A percentile compares a stretch with the other conserved stretches of the same genome.
These are phyloP conservation scores for Heliornis fulica DNA, from an alignment of 2,113 vertebrate genomes.

Conservation along the genomic window DNA sequence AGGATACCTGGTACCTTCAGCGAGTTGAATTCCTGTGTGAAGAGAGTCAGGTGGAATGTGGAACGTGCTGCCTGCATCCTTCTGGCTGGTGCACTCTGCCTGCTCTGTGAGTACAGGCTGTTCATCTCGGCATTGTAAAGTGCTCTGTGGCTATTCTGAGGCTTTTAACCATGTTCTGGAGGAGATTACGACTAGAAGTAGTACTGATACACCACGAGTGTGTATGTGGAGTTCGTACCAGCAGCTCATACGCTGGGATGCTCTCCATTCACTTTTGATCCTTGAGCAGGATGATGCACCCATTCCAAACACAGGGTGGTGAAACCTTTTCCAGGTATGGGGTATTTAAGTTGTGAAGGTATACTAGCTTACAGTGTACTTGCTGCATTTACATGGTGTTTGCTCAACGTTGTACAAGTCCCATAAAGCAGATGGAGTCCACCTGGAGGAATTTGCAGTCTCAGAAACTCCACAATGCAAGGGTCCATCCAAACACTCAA, in stretches of 20 bases:
- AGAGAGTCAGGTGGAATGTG: fast-evolving
- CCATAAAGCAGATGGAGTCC: background rate
- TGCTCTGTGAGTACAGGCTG: background rate
- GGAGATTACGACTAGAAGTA: background rate
- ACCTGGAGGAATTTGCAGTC: background rate
- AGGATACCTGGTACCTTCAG: background rate
- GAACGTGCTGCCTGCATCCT: background rate
- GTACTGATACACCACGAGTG: background rate
- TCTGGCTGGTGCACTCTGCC: background rate
- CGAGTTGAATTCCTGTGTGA: background rate
- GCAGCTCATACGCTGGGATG: fast-evolving
- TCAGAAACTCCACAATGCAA: no score
- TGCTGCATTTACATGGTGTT: background rate
- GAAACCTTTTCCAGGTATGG: background rate
- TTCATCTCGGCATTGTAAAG: background rate
- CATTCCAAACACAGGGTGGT: background rate
- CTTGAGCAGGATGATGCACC: background rate
- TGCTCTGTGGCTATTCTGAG: background rate
- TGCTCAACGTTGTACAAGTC: background rate
- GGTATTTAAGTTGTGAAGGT: background rate
- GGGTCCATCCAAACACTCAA: background rate
- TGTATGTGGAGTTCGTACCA: no score
- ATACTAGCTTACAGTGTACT: background rate
- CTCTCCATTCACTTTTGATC: background rate
- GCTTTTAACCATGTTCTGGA: background rate